phyloP scores from a whole-genome alignment of 2,888 invertebrate genomes.

The Epinotia bilunana region DNA sequence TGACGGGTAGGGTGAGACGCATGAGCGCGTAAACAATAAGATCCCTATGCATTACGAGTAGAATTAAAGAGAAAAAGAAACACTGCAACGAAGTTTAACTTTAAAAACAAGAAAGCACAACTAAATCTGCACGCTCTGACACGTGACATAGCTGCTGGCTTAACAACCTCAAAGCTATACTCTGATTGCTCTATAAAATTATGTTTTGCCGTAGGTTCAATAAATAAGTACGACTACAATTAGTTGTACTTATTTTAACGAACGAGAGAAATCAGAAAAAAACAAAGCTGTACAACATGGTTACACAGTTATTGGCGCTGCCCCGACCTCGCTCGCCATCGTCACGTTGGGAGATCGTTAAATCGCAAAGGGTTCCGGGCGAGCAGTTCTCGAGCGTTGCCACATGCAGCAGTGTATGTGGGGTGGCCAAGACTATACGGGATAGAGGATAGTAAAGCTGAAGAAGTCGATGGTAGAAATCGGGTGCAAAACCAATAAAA shows the following conservation, averaged over 20 bases:
- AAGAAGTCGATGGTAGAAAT: background rate
- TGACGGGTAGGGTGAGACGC: too few relatives aligned
- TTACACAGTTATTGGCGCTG: conserved; percentile 1
- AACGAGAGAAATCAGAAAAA: background rate
- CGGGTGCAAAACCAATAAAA: too few relatives aligned
- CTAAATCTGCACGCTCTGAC: too few relatives aligned
- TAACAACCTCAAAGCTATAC: too few relatives aligned
- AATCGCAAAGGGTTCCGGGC: conserved; percentile 41
- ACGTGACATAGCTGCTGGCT: too few relatives aligned
- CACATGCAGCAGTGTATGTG: conserved; percentile 22
- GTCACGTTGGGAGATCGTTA: conserved; percentile 30
- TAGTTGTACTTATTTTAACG: too few relatives aligned
- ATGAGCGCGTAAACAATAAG: too few relatives aligned
- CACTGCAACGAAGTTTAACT: background rate
- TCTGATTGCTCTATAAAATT: too few relatives aligned
- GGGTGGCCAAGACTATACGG: conserved; percentile 6
- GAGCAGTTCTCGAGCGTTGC: conserved; percentile 37
- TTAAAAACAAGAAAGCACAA: background rate
- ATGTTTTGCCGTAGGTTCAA: too few relatives aligned
- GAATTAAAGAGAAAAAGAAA: background rate
- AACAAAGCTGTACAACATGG: background rate
- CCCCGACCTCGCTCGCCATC: conserved; percentile 5
- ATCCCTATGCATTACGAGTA: too few relatives aligned
- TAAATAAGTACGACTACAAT: too few relatives aligned
- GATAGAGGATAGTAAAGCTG: background rate